A percentile compares a stretch with the other conserved stretches of the same genome.
Evolutionary conservation across 2,113 vertebrate species (phyloP).

Genomic region (Coracopsis vasa): DNA sequence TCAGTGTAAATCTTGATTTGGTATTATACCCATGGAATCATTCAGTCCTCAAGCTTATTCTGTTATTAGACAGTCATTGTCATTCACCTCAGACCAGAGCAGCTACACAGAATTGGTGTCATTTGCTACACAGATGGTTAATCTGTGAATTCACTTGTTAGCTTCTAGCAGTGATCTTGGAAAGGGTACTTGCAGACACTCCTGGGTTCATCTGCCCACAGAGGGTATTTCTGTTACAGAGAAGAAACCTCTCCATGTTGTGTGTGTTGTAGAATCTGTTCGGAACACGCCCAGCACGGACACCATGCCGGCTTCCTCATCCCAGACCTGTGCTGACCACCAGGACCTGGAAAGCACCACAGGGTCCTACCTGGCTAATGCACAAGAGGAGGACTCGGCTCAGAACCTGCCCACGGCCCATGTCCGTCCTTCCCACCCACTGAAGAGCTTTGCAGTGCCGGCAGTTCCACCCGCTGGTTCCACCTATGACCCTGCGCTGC

Average conservation of each 20-base stretch:
- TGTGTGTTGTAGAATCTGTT: conserved; percentile 82
- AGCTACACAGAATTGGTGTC: not conserved
- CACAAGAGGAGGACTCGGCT: conserved; percentile 88
- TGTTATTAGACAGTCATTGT: accelerated
- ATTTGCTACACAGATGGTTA: not conserved
- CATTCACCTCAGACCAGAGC: accelerated
- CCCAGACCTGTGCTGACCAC: conserved; percentile 84
- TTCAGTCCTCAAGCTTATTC: not conserved
- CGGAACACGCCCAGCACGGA: conserved; percentile 93
- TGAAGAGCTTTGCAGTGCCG: conserved; percentile 96
- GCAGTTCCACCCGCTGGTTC: conserved; percentile 77
- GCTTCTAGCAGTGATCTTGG: not conserved
- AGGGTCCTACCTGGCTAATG: conserved; percentile 82
- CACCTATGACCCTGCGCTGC: conserved; percentile 85
- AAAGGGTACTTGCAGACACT: not conserved
- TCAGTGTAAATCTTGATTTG: not conserved
- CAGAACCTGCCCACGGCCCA: conserved; percentile 87
- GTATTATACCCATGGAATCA: not conserved
- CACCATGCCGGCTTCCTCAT: conserved; percentile 84
- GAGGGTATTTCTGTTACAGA: not conserved
- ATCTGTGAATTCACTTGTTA: not conserved
- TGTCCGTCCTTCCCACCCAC: conserved; percentile 88
- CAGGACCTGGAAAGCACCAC: conserved; percentile 82
- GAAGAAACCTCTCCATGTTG: not conserved
- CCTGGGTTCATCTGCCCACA: not conserved